Percentiles rank a stretch among this genome's conserved stretches.
These are phyloP conservation scores for Polia nebulosa DNA, from an alignment of 2,888 invertebrate genomes.

Conservation along the genomic window DNA sequence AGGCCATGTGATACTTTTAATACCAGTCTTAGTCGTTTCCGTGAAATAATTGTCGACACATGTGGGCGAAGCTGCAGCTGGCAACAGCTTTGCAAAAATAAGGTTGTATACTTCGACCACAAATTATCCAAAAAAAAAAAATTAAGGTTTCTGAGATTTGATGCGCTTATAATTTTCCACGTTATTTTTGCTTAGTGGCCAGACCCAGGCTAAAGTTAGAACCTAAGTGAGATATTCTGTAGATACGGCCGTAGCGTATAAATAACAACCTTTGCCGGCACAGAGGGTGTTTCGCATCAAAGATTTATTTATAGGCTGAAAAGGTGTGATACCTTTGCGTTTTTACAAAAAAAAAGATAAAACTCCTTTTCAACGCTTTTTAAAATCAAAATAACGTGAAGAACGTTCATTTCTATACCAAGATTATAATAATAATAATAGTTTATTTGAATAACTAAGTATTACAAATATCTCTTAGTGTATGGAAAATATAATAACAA, in stretches of 20 bases:
- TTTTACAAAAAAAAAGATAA: conserved; percentile 4
- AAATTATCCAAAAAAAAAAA: neutral
- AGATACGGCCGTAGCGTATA: conserved; percentile 19
- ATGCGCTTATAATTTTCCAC: neutral
- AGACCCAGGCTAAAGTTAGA: conserved; percentile 14
- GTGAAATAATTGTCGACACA: too few relatives aligned
- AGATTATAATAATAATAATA: too few relatives aligned
- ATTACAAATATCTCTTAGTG: too few relatives aligned
- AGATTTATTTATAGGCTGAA: conserved; percentile 42
- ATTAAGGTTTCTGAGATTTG: neutral
- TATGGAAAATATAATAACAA: too few relatives aligned
- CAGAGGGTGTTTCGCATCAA: conserved; percentile 15
- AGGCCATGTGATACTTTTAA: too few relatives aligned
- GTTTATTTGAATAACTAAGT: too few relatives aligned
- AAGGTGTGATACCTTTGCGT: conserved; percentile 1
- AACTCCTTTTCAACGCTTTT: neutral
- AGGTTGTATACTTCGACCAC: neutral
- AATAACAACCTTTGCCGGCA: conserved; percentile 33
- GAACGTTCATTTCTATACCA: neutral
- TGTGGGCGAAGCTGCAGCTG: too few relatives aligned
- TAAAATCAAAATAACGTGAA: neutral
- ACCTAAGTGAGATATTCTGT: conserved; percentile 7
- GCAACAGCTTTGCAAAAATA: neutral
- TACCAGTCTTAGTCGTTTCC: too few relatives aligned
- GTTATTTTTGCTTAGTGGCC: neutral